Conservation (phyloP, 2,113 vertebrate genomes). For the Malurus elegans region DNA sequence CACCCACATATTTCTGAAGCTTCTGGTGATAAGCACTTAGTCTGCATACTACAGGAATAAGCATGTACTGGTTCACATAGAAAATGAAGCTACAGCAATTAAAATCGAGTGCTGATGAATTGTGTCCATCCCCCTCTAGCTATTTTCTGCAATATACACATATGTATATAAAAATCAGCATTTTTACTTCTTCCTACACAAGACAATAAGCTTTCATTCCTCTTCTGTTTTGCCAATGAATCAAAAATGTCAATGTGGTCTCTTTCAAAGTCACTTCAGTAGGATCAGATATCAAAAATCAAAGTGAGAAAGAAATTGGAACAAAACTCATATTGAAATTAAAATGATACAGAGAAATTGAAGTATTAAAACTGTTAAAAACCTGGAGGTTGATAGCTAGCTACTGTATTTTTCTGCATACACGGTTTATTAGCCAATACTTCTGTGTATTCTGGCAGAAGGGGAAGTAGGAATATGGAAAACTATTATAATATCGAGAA, state of each 20-base stretch:
- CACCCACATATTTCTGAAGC: slow-evolving; percentile 40
- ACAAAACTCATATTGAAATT: background rate
- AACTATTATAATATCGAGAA: background rate
- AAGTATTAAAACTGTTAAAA: background rate
- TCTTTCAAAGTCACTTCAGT: background rate
- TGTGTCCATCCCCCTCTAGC: slow-evolving; percentile 19
- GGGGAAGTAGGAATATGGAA: background rate
- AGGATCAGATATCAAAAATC: background rate
- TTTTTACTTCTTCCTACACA: slow-evolving; percentile 9
- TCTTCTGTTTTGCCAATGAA: background rate
- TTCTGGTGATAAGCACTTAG: slow-evolving; percentile 28
- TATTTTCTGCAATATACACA: background rate
- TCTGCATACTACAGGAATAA: slow-evolving; percentile 47
- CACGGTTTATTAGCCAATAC: background rate
- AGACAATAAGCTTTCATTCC: background rate
- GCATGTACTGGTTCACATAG: background rate
- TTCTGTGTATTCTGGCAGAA: background rate
- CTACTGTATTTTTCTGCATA: background rate
- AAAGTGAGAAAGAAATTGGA: background rate
- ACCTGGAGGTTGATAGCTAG: background rate
- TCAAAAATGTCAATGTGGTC: background rate
- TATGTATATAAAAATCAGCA: background rate
- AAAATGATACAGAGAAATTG: background rate
- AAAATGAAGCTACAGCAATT: slow-evolving; percentile 15
- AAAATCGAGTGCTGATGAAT: slow-evolving; percentile 24